These are phyloP conservation scores for Campoplex nolae DNA, from an alignment of 2,888 invertebrate species.

Conservation along the genomic window DNA sequence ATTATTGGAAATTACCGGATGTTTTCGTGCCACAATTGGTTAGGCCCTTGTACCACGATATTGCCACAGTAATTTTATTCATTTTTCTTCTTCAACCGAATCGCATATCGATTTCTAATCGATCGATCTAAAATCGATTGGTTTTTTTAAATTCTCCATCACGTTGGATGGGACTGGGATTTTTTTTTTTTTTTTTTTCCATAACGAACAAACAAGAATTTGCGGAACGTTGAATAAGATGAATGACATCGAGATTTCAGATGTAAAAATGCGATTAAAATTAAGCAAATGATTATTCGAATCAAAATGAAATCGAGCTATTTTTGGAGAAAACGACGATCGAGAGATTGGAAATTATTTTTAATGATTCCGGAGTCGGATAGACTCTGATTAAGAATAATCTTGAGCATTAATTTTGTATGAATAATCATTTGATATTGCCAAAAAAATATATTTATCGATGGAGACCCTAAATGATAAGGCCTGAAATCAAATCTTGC, in stretches of 20 bases:
- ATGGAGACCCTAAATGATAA: not conserved
- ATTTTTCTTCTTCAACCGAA: not conserved
- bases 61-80: not conserved
- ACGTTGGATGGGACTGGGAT: not conserved
- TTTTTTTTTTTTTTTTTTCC: constrained; percentile 13
- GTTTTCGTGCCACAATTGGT: constrained; percentile 32
- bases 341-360: not conserved
- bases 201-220: not conserved
- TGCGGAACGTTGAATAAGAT: not conserved
- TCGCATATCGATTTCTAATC: not conserved
- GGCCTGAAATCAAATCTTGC: not conserved
- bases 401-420: not conserved
- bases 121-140: too few relatives aligned
- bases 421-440: not conserved
- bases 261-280: too few relatives aligned
- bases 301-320: not conserved
- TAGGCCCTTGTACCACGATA: not conserved
- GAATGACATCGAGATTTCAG: too few relatives aligned
- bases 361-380: not conserved
- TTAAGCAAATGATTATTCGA: not conserved
- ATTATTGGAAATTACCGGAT: constrained; percentile 61
- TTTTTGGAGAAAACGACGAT: not conserved
- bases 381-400: not conserved
- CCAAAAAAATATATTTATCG: not conserved
- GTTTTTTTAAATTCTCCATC: not conserved